These are phyloP conservation scores for Drosophila longiperda DNA, from an alignment of 2,888 invertebrate species.

Conservation along the genomic window DNA sequence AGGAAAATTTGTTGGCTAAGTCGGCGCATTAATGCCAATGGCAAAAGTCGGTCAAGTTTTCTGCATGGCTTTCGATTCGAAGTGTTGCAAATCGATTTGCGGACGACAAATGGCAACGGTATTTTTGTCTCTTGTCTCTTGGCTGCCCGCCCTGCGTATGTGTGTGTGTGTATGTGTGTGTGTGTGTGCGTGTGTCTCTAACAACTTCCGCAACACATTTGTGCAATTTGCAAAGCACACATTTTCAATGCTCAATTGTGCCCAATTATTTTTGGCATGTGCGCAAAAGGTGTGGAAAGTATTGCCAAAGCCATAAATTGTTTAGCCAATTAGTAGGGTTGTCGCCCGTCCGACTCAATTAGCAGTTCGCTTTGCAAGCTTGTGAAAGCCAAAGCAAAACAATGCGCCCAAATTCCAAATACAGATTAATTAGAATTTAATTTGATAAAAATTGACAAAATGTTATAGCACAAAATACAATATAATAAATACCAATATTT, in stretches of 20 bases:
- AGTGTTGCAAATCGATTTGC: slow-evolving; percentile 54
- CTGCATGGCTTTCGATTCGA: slow-evolving; percentile 50
- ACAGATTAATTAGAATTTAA: slow-evolving; percentile 20
- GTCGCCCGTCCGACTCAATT: slow-evolving; percentile 49
- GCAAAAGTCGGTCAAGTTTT: slow-evolving; percentile 67
- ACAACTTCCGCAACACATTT: slow-evolving; percentile 79
- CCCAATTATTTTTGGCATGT: slow-evolving; percentile 75
- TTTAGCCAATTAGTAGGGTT: slow-evolving; percentile 61
- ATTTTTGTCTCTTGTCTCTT: slow-evolving; percentile 50
- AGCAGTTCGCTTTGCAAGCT: slow-evolving; percentile 21
- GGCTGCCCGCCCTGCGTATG: background rate
- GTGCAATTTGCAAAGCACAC: slow-evolving; percentile 72
- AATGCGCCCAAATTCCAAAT: background rate
- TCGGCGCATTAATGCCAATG: slow-evolving; percentile 59
- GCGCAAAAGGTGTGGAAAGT: slow-evolving; percentile 77
- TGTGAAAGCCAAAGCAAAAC: slow-evolving; percentile 11
- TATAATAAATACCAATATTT: too few relatives aligned
- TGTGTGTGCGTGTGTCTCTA: slow-evolving; percentile 36
- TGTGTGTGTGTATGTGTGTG: slow-evolving; percentile 6
- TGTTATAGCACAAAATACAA: background rate
- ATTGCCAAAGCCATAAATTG: slow-evolving; percentile 71
- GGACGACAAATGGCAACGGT: slow-evolving; percentile 62
- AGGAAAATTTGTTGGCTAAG: slow-evolving; percentile 42
- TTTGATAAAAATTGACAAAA: background rate
- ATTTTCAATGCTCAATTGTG: slow-evolving; percentile 71